Conservation (phyloP, 2,888 invertebrate genomes). For the Habroteleia sp. region DNA sequence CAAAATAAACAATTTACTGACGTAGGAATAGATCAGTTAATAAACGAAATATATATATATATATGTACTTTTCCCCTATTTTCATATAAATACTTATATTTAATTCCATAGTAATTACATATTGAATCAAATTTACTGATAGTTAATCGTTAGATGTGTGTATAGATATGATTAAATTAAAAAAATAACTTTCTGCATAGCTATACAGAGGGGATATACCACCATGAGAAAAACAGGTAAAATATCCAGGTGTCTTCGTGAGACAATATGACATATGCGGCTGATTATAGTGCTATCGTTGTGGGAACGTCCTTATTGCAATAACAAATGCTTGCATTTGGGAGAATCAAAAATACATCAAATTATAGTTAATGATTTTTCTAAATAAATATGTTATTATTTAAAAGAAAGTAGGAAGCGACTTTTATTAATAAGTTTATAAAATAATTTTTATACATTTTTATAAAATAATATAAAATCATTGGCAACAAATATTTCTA, state of each 20-base stretch:
- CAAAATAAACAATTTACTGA: too few species aligned
- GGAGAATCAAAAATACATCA: conserved; percentile 8
- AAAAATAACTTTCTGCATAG: conserved; percentile 64
- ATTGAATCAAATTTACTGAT: too few species aligned
- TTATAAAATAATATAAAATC: too few species aligned
- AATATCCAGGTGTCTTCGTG: conserved; percentile 74
- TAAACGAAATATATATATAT: too few species aligned
- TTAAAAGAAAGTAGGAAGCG: too few species aligned
- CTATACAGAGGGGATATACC: conserved; percentile 66
- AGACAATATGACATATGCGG: conserved; percentile 73
- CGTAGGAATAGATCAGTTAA: too few species aligned
- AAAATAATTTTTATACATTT: too few species aligned
- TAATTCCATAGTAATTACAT: too few species aligned
- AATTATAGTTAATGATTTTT: conserved; percentile 1
- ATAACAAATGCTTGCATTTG: conserved; percentile 48
- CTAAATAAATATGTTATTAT: conserved; percentile 20
- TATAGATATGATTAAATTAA: conserved; percentile 44
- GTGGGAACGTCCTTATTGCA: conserved; percentile 74
- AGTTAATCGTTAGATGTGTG: conserved; percentile 39
- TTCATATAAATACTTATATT: too few species aligned
- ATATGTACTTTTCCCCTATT: too few species aligned
- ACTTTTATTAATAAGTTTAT: too few species aligned
- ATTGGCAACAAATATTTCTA: neutral
- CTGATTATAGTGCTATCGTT: conserved; percentile 75
- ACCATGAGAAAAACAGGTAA: conserved; percentile 73